Percentiles rank a stretch among this genome's conserved stretches.
Conservation (phyloP, 2,888 invertebrate species). For the Caenorhabditis angaria region DNA sequence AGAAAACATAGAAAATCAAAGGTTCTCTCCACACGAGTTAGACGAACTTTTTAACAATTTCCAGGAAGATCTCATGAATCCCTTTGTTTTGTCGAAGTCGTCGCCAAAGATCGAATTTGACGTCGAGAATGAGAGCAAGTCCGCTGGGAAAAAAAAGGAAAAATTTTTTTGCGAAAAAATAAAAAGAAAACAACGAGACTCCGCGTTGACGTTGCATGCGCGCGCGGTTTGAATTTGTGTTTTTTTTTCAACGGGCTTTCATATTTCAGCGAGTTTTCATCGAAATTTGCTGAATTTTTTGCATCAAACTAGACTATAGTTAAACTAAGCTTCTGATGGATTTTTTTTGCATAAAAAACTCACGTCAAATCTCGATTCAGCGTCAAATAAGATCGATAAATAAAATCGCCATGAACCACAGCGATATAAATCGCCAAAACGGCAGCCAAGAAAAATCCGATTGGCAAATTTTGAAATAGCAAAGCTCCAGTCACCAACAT, state of each 20-base stretch:
- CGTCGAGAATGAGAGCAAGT: slow-evolving; percentile 61
- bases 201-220: too few species aligned
- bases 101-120: slow-evolving; percentile 66
- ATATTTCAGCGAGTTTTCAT: too few species aligned
- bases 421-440: slow-evolving; percentile 48
- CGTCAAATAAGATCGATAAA: slow-evolving; percentile 69
- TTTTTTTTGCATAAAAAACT: slow-evolving; percentile 12
- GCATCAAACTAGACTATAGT: too few species aligned
- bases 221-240: neutral
- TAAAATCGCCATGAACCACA: slow-evolving; percentile 66
- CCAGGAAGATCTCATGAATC: slow-evolving; percentile 63
- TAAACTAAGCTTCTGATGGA: too few species aligned
- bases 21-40: too few species aligned
- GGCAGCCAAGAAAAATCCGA: slow-evolving; percentile 33
- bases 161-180: neutral
- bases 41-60: slow-evolving; percentile 48
- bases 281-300: too few species aligned
- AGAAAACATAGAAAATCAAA: neutral
- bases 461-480: slow-evolving; percentile 34
- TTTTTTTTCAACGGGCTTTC: too few species aligned
- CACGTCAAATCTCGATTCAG: slow-evolving; percentile 68
- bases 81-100: slow-evolving; percentile 64
- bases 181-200: too few species aligned
- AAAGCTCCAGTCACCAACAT: slow-evolving; percentile 39
- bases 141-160: slow-evolving; percentile 56